Conservation (phyloP, 2,888 invertebrate genomes). For the Dimorphilus gyrociliatus region DNA sequence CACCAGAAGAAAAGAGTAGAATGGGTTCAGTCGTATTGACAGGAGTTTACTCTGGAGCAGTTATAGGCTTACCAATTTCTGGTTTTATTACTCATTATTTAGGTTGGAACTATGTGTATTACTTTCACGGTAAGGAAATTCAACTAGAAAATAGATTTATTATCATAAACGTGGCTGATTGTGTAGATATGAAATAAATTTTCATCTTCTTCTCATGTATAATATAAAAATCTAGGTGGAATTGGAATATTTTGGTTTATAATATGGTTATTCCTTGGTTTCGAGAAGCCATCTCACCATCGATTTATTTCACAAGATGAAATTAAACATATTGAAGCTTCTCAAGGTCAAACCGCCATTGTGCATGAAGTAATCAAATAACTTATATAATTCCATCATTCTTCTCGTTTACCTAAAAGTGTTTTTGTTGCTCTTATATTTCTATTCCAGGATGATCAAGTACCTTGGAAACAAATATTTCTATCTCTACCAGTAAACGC, state of each 20-base stretch:
- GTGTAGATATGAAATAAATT: too few relatives aligned
- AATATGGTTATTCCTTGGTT: constrained; percentile 18
- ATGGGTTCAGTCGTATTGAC: constrained; percentile 23
- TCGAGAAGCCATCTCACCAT: constrained; percentile 25
- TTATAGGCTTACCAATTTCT: constrained; percentile 26
- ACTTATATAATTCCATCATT: constrained; percentile 1
- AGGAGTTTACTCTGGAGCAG: constrained; percentile 31
- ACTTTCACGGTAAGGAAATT: constrained; percentile 20
- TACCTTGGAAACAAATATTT: constrained; percentile 27
- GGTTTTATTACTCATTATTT: constrained; percentile 26
- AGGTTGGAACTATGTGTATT: constrained; percentile 30
- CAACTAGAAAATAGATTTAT: background rate
- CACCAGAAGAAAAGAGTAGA: constrained; percentile 21
- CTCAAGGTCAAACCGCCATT: constrained; percentile 19
- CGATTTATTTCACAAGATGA: constrained; percentile 22
- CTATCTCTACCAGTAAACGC: constrained; percentile 26
- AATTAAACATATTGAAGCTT: constrained; percentile 14
- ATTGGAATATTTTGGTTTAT: constrained; percentile 25
- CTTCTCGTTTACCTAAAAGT: background rate
- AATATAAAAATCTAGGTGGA: constrained; percentile 18
- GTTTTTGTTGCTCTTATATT: constrained; percentile 2
- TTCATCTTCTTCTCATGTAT: too few relatives aligned
- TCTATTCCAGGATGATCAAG: constrained; percentile 17
- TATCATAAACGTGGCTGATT: background rate
- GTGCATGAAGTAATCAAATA: constrained; percentile 18